Evolutionary conservation across 2,888 invertebrate species (phyloP), one percentile per base, ranked within the genome.

Genomic region (Lydus trimaculatus): DNA sequence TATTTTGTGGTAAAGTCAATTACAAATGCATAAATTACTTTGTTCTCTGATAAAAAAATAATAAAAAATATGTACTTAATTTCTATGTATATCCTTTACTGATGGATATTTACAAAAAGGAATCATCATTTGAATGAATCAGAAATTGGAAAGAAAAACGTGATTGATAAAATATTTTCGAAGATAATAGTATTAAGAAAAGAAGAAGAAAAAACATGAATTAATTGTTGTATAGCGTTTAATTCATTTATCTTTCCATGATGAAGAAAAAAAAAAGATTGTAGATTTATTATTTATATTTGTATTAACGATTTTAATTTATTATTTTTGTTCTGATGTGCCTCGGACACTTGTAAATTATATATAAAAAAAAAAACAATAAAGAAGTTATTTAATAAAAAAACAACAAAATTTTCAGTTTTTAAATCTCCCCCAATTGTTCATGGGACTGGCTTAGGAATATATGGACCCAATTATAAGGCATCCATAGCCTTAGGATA

Each of bases 311-410:
- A 66, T 64, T 74, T 76, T 72, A 33, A 70, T 76, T 76, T 73
- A 74, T 76, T 73, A 43, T 77, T 74, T 78, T 72, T 71, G 76
- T 77, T 79, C 75, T 79, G 67, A 76, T 76, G 80, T 78, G 78
- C 78, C 76, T 78, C 75, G 74, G 73, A 77, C 74, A 77, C 75
- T 73, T 76, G 72, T 75, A 75, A 77, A 76, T 76, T 77, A 78
- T 7, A 28, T 3, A 28, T 3, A 33, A 1, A 33, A 33, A 33
- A 33, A n/a, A 43, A 43, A 43, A 43, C 43, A 43, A 36, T 13
- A 28, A 36, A 36, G 15, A 77, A 77, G 74, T 77, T 76, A 75
- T 77, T 78, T 78, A 69, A 72, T 77, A 76, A 74, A 72, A 67
- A 59, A 58, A 28, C 4, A 58, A 28, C 4, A 28, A 3, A 4